A percentile compares a stretch with the other conserved stretches of the same genome.
phyloP scores from a whole-genome alignment of 2,797 vertebrate genomes.

The Cynopterus sphinx region DNA sequence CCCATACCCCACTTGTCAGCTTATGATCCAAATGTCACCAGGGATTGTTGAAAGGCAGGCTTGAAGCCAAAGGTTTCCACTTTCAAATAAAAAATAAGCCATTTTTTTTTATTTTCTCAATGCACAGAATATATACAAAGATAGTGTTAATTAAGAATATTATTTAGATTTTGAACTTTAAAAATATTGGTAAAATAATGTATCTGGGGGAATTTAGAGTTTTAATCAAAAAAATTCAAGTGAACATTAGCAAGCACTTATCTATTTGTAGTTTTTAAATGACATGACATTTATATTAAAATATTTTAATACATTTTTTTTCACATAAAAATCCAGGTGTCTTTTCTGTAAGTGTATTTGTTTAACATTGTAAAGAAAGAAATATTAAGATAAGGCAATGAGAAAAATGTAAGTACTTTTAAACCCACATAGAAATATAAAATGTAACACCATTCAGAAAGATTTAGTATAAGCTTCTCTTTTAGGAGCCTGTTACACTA shows the following conservation, averaged over 20 bases:
- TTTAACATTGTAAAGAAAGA: neutral
- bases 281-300: neutral
- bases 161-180: slow-evolving; percentile 59
- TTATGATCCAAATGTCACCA: neutral
- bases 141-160: slow-evolving; percentile 52
- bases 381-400: neutral
- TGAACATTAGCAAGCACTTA: neutral
- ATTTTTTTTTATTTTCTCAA: slow-evolving; percentile 49
- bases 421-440: slow-evolving; percentile 3
- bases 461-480: neutral
- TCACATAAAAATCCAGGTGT: neutral
- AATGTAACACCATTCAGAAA: neutral
- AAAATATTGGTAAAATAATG: slow-evolving; percentile 69
- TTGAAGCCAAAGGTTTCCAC: slow-evolving; percentile 42
- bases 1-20: neutral
- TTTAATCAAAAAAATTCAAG: slow-evolving; percentile 53
- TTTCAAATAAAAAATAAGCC: slow-evolving; percentile 66
- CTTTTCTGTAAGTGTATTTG: neutral
- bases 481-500: neutral
- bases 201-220: slow-evolving; percentile 22
- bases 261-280: slow-evolving; percentile 1
- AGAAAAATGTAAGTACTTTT: neutral
- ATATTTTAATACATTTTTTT: slow-evolving; percentile 22
- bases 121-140: slow-evolving; percentile 57
- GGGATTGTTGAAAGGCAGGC: neutral